Conservation (phyloP, 1,140 invertebrate genomes). For the Mercenaria mercenaria region DNA sequence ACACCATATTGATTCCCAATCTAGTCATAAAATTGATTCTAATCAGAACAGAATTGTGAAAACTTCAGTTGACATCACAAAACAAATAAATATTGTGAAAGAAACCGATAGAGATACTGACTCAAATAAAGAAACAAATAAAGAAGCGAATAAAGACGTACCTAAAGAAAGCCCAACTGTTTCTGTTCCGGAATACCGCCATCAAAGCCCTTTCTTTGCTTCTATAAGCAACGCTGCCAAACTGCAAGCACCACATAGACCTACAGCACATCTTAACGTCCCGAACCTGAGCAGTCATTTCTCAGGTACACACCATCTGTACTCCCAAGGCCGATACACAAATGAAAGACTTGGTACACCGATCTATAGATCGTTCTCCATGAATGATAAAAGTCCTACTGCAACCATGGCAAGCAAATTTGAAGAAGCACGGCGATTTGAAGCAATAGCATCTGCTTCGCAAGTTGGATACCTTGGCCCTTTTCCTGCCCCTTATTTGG, state of each 20-base stretch:
- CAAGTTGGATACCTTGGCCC: constrained; percentile 10
- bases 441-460: constrained; percentile 28
- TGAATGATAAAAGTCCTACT: constrained; percentile 37
- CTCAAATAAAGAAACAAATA: neutral
- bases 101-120: neutral
- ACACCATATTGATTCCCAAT: neutral
- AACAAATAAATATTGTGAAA: neutral
- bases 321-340: constrained; percentile 32
- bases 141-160: neutral
- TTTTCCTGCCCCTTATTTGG: constrained; percentile 34
- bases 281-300: constrained; percentile 60
- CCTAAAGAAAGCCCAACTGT: neutral
- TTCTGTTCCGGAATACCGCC: constrained; percentile 49
- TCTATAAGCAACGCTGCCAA: constrained; percentile 59
- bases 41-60: constrained; percentile 14
- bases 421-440: constrained; percentile 34
- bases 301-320: constrained; percentile 55
- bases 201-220: constrained; percentile 62
- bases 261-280: constrained; percentile 48
- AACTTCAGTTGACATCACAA: neutral
- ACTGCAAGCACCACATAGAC: constrained; percentile 41
- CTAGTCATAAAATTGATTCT: constrained; percentile 40
- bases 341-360: constrained; percentile 6
- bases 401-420: constrained; percentile 37
- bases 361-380: constrained; percentile 48